Evolutionary conservation across 1,140 invertebrate genomes (phyloP), one percentile per base, ranked within the genome.

Genomic region (Brachionus rubens): DNA sequence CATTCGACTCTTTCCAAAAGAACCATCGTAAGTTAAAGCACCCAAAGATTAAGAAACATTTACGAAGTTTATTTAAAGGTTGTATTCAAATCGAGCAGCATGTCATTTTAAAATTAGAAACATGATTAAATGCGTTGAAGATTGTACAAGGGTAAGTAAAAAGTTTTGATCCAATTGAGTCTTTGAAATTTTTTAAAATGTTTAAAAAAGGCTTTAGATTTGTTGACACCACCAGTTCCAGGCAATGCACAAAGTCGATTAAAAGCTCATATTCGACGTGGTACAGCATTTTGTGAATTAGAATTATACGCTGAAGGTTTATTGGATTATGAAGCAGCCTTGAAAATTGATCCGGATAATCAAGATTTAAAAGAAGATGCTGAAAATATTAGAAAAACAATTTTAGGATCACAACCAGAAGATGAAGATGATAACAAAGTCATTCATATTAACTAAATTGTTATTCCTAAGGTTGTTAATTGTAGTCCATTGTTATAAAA

Each of bases 91-190:
- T 78, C 86, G 91, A 83, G 89, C 91, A 4, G 88, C 88, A 36
- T 90, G 90, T 24, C 91, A 93, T 82, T 87, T 91, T 68, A 87
- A 88, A 40, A 77, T 90, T 12, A 88, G 88, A 70, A 91, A 92
- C 85, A 89, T 90, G 79, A 86, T 88, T 76, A 90, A 89, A 86
- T 89, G 89, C 54, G 82, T 88, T 24, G 87, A 89, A 79, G 89
- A 90, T 80, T 85, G 86, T 78, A 87, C 88, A 10, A 88, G 85
- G 82, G 89, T 89, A 83, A 14, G 14, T 54, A 6, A 80, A 62
- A 79, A 21, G 26, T 10, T 12, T 5, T 72, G 14, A 26, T 12
- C n/a, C 24, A 59, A 28, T 50, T 40, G n/a, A 1, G n/a, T n/a
- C n/a, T 46, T 16, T 7, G n/a, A 40, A 19, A 19, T 16, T 16